Evolutionary conservation across 2,113 vertebrate species (phyloP), one percentile per base, ranked within the genome.

Genomic region (Sinocyclocheilus rhinocerous): DNA sequence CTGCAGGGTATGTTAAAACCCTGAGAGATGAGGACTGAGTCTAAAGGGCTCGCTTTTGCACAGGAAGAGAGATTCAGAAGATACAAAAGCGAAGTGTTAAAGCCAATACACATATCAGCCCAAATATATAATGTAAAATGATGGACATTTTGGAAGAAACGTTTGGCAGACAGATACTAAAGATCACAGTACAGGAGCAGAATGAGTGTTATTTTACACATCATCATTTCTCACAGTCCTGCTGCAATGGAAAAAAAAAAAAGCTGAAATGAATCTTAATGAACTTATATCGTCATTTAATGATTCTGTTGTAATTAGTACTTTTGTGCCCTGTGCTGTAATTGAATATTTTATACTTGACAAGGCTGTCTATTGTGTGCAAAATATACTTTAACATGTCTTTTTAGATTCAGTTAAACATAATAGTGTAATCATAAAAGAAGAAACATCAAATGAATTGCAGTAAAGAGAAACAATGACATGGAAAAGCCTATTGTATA

Each of bases 1-100:
- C 52, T 73, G 29, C 18, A 36, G 48, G 22, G 70, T 81, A 26
- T 67, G 26, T 29, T 81, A 81, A 67, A 67, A 50, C 75, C 24
- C 79, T 0, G 61, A 48, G 29, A 26, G 36, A n/a, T 48, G 10
- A 24, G 18, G 48, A 24, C n/a, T 33, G 22, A 50, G 11, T 13
- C 11, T 50, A 50, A 1, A 16, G 10, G 18, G 16, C 78, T 63
- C 36, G 12, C 22, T 24, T 82, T 67, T 65, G 48, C 42, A 24
- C 20, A 16, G 6, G 57, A 16, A 52, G 33, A 26, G 48, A 33
- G 42, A 29, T 20, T 81, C 1, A 24, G 13, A 48, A 33, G 61
- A 82, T 69, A 52, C n/a, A 48, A 6, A 63, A 18, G 13, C n/a
- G 1, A 81, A 18, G 9, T 33, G 10, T 67, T 20, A 26, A 70